Evolutionary conservation across 2,797 vertebrate genomes (phyloP), one percentile per base, ranked within the genome.

Genomic region (Rhinella marina): DNA sequence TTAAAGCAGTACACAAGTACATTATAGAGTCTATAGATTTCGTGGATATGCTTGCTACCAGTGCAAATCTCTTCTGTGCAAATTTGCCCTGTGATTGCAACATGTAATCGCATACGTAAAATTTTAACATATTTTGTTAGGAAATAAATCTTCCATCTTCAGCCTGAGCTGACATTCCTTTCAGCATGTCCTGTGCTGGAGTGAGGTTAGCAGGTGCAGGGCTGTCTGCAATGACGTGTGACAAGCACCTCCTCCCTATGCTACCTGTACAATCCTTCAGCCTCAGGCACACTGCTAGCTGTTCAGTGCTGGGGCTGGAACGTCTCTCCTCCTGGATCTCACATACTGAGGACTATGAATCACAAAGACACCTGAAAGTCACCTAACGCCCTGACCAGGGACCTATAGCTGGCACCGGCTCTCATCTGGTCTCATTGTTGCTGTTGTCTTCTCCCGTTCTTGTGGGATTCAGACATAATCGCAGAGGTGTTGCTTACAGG

Each of bases 241-340:
- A 41, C 72, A 27, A 3, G 73, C 16, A 16, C 82, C 82, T 84
- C 64, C 87, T 85, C n/a, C 82, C 66, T 16, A 73, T 77, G 87
- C 56, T 88, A 84, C 86, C 86, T 88, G 86, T 88, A 76, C 86
- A 84, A 3, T 41, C 9, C 85, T 10, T 56, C 27, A 56, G 76
- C 19, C 84, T 25, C 25, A 48, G 56, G 17, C 73, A 66, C 72
- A 75, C 13, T 61, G 61, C 59, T 70, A 70, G n/a, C 64, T 56
- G 72, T 59, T 85, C 83, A 54, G 68, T 75, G 79, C 79, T 73
- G 9, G 52, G 9, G 66, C 21, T 57, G 83, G 32, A 57, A 48
- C 56, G n/a, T 76, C 29, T 73, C 70, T 23, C 27, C 21, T 59
- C 70, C 70, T 84, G 82, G 62, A 72, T 41, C 52, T 25, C 81